A percentile compares a stretch with the other conserved stretches of the same genome.
phyloP scores from a whole-genome alignment of 2,797 vertebrate species.

The Clarias fuscus region DNA sequence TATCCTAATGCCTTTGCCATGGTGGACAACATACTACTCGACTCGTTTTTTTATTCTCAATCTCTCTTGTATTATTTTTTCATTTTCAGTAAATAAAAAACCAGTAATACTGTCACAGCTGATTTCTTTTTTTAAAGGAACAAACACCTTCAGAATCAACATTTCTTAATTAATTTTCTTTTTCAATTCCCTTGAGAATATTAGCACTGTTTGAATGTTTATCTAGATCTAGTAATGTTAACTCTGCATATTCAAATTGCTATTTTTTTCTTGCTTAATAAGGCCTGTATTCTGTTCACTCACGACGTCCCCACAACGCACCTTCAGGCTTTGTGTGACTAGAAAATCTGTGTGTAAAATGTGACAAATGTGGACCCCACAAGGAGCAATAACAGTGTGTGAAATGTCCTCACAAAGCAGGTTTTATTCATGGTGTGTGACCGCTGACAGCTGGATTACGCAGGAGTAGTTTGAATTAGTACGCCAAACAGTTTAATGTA shows the following conservation, averaged over 20 bases:
- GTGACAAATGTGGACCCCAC: too few relatives aligned
- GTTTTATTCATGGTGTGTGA: too few relatives aligned
- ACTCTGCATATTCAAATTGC: background rate
- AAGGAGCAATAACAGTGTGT: too few relatives aligned
- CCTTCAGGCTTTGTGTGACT: too few relatives aligned
- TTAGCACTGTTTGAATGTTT: background rate
- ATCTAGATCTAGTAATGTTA: background rate
- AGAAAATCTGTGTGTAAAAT: too few relatives aligned
- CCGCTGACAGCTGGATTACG: too few relatives aligned
- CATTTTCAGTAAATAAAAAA: background rate
- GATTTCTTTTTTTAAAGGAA: background rate
- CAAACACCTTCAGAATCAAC: background rate
- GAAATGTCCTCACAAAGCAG: too few relatives aligned
- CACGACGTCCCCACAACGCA: too few relatives aligned
- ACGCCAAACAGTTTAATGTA: too few relatives aligned
- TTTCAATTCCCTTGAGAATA: background rate
- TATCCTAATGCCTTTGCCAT: background rate
- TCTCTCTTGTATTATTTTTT: slow-evolving; percentile 1
- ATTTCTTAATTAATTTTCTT: background rate
- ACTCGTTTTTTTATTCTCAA: background rate
- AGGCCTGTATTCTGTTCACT: too few relatives aligned
- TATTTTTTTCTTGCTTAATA: too few relatives aligned
- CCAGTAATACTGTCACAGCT: background rate
- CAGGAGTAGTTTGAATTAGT: too few relatives aligned
- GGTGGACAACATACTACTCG: background rate